Percentiles rank a stretch among this genome's conserved stretches.
These are phyloP conservation scores for Hyposmocoma kahamanoa DNA, from an alignment of 1,140 invertebrate species.

Conservation along the genomic window DNA sequence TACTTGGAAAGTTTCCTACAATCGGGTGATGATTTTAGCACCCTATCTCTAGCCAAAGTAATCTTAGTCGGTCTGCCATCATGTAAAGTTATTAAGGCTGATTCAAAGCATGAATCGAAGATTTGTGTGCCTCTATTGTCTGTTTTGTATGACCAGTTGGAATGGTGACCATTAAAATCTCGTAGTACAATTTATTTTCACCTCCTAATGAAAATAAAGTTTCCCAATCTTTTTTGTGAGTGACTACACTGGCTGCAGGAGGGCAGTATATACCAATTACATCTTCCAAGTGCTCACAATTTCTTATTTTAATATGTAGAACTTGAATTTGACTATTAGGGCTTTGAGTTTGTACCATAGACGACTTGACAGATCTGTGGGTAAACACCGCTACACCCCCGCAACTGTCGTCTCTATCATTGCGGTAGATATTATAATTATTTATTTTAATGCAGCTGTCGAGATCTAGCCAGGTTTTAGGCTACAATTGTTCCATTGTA, in stretches of 20 bases:
- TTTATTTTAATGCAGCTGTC: not conserved
- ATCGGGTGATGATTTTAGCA: too few species aligned
- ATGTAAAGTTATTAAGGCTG: not conserved
- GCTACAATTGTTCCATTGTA: not conserved
- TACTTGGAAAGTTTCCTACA: too few species aligned
- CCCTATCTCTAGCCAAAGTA: too few species aligned
- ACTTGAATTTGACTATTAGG: not conserved
- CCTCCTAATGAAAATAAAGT: not conserved
- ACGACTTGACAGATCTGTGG: conserved; percentile 3
- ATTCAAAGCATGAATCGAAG: not conserved
- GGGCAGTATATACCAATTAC: conserved; percentile 7
- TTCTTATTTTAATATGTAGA: not conserved
- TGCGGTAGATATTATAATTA: conserved; percentile 3
- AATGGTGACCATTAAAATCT: conserved; percentile 5
- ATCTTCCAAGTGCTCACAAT: conserved; percentile 1
- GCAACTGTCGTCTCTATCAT: not conserved
- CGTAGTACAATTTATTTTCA: not conserved
- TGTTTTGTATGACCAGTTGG: conserved; percentile 7
- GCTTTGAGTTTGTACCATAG: not conserved
- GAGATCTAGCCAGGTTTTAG: conserved; percentile 2
- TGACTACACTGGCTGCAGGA: not conserved
- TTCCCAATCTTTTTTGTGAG: not conserved
- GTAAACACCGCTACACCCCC: conserved; percentile 1
- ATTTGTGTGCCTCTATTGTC: conserved; percentile 3
- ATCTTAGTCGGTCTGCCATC: conserved; percentile 1